Percentiles rank a stretch among this genome's conserved stretches.
Conservation (phyloP, 2,888 invertebrate species). For the Tetragonisca angustula region DNA sequence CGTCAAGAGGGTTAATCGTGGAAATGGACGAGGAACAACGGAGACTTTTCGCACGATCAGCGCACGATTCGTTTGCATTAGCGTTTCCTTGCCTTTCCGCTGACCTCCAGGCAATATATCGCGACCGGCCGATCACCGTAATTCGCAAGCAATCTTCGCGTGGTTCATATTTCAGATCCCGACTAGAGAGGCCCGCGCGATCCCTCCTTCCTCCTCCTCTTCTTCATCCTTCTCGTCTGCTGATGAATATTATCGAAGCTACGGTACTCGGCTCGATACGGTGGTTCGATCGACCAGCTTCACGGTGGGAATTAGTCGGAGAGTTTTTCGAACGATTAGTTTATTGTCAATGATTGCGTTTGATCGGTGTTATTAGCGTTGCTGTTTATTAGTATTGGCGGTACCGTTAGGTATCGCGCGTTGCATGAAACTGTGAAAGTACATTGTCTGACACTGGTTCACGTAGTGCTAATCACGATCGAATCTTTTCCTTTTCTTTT, state of each 20-base stretch:
- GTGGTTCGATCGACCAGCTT: conserved; percentile 11
- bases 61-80: conserved; percentile 60
- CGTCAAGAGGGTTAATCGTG: conserved; percentile 50
- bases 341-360: conserved; percentile 13
- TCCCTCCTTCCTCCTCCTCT: not conserved
- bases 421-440: not conserved
- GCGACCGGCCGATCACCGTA: conserved; percentile 40
- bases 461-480: no score
- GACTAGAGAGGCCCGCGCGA: not conserved
- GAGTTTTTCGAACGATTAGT: not conserved
- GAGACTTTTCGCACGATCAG: not conserved
- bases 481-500: no score
- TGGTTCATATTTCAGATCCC: conserved; percentile 48
- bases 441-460: no score
- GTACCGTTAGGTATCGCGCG: conserved; percentile 11
- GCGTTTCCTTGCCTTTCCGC: conserved; percentile 33
- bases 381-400: not conserved
- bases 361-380: conserved; percentile 6
- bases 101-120: conserved; percentile 50
- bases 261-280: not conserved
- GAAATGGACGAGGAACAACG: conserved; percentile 44
- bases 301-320: not conserved
- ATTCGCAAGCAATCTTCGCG: conserved; percentile 42
- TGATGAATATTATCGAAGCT: conserved; percentile 27
- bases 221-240: no score